Evolutionary conservation across 1,140 invertebrate genomes (phyloP), one percentile per base, ranked within the genome.

Genomic region (Drosophila obscura): DNA sequence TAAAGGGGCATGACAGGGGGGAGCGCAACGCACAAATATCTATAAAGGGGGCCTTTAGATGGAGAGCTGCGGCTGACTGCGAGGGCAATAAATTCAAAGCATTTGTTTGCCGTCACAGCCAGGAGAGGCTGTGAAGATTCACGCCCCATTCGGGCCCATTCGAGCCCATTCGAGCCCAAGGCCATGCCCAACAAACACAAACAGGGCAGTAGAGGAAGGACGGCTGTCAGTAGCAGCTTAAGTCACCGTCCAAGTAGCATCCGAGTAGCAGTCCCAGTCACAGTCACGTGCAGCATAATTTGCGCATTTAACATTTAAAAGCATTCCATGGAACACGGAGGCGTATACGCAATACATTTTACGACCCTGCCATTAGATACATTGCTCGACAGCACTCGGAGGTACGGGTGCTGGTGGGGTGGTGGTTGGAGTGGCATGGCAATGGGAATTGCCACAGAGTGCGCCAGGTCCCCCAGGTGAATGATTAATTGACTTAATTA

Each of bases 401-500:
- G 16, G 13, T 15, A 1, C 28, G 24, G 16, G 2, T 7, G 15
- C 16, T 26, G 48, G 15, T 6, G 13, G 31, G 28, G 26, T n/a
- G 3, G 7, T 22, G 22, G 50, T 2, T 8, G 15, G 48, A 2
- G 51, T 6, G 16, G 55, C 11, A 16, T 46, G 7, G 24, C 16
- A n/a, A 50, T 39, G 57, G 39, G 48, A 46, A 43, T 41, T 61
- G 58, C 11, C 35, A 39, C 35, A 48, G 62, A 31, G 59, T 59
- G 49, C 67, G 71, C 50, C 31, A 49, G 56, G 45, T 41, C 44
- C 53, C 51, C 64, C 78, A 75, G 78, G 65, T 74, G 78, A 85
- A 85, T 85, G 82, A 85, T 87, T 78, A 87, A 85, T 85, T 85
- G 82, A 87, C 82, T 87, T 87, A 87, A 85, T 85, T 87, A 85